Conservation (phyloP, 2,888 invertebrate genomes). For the Hydrotaea cyrtoneurina region DNA sequence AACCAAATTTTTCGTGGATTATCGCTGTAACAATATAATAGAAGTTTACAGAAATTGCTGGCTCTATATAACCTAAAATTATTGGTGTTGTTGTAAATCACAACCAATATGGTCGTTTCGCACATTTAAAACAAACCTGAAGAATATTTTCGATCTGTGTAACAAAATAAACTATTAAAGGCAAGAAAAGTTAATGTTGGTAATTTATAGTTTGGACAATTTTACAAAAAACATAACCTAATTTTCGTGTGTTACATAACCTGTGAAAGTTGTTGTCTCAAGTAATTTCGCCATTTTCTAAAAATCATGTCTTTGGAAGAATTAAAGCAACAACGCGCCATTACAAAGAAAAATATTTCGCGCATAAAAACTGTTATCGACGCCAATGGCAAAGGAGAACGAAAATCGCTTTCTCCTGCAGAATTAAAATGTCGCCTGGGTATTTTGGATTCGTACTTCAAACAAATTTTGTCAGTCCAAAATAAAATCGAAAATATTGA, state of each 20-base stretch:
- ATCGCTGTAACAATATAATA: too few species aligned
- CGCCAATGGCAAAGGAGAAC: slow-evolving; percentile 32
- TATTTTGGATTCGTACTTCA: slow-evolving; percentile 37
- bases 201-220: not conserved
- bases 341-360: slow-evolving; percentile 22
- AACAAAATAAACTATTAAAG: not conserved
- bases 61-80: too few species aligned
- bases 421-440: slow-evolving; percentile 21
- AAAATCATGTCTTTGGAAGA: slow-evolving; percentile 23
- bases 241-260: not conserved
- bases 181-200: not conserved
- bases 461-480: slow-evolving; percentile 32
- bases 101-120: too few species aligned
- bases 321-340: slow-evolving; percentile 28
- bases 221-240: not conserved
- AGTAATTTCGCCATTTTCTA: not conserved
- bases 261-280: too few species aligned
- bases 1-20: too few species aligned
- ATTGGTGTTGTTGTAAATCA: too few species aligned
- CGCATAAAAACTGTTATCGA: slow-evolving; percentile 33
- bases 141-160: not conserved
- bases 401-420: not conserved
- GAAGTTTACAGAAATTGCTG: too few species aligned
- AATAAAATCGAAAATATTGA: slow-evolving; percentile 20
- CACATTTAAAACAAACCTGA: too few species aligned